Evolutionary conservation across 2,113 vertebrate genomes (phyloP).

Genomic region (Atlantisia rogersi): DNA sequence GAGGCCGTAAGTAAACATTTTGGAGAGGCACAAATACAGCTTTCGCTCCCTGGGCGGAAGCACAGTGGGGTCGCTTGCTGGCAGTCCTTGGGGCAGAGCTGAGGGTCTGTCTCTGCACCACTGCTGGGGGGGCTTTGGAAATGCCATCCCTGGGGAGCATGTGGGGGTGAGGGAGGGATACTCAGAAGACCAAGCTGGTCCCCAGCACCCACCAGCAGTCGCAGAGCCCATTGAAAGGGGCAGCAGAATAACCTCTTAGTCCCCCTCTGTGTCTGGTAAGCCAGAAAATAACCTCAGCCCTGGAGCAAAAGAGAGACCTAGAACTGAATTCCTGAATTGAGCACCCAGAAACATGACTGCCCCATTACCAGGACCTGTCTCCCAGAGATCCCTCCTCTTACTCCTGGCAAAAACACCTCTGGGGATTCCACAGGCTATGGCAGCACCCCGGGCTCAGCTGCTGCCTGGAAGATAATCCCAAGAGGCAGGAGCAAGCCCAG

Average conservation of each 20-base stretch:
- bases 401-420: neutral
- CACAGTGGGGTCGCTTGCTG: fast-evolving
- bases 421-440: neutral
- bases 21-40: too few species aligned
- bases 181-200: neutral
- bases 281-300: neutral
- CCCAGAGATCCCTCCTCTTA: too few species aligned
- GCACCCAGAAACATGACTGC: neutral
- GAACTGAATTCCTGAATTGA: neutral
- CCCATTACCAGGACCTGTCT: fast-evolving
- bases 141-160: fast-evolving
- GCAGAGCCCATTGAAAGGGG: neutral
- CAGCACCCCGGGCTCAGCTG: neutral
- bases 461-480: neutral
- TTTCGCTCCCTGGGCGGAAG: neutral
- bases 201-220: neutral
- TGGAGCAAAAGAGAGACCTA: neutral
- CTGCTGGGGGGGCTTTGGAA: neutral
- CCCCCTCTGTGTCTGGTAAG: neutral
- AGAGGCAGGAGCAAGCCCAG: neutral
- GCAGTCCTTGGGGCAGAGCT: neutral
- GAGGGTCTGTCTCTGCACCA: neutral
- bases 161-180: too few species aligned
- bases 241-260: neutral
- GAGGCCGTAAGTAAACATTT: neutral